Evolutionary conservation across 2,113 vertebrate species (phyloP), one percentile per base, ranked within the genome.

Genomic region (Dipodomys spectabilis): DNA sequence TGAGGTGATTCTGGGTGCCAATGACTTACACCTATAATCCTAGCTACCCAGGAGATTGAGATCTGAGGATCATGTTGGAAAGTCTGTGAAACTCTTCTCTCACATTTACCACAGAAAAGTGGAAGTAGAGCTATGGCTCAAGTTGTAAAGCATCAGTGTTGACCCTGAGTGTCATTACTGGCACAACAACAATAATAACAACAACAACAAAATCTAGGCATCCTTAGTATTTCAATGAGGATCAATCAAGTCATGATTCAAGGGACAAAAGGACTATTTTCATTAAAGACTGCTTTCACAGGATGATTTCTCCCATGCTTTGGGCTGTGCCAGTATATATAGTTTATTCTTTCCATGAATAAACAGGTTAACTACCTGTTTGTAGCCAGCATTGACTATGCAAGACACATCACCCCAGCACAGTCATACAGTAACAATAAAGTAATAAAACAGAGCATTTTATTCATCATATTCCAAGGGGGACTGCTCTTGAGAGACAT

Each of bases 281-380:
- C 60, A 53, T 68, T 69, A 60, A 86, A 91, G 86, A 85, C 57
- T 94, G 74, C 94, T 95, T 93, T 88, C 57, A 35, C 4, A 72
- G 78, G 28, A 82, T 62, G 39, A 78, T 84, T 84, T 95, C 82
- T 92, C 73, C 35, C 44, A n/a, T 82, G 78, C 73, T 49, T 84
- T 92, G 91, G 88, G 81, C 60, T 71, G 67, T 79, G 84, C 93
- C 94, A 85, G 15, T 1, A 69, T 77, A 53, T 39, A 35, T 87
- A 71, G 89, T 88, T 95, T 92, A 69, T 60, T 49, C 87, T 73
- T 69, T 88, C 67, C n/a, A 28, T 62, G 84, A 79, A 87, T 73
- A 95, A 78, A 85, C 86, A 90, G 74, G 90, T 88, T 94, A 91
- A 77, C 87, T 78, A 64, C 84, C 68, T 4, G 5, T 67, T 39